These are phyloP conservation scores for Drosophila longiperda DNA, from an alignment of 2,888 invertebrate species.

Conservation along the genomic window DNA sequence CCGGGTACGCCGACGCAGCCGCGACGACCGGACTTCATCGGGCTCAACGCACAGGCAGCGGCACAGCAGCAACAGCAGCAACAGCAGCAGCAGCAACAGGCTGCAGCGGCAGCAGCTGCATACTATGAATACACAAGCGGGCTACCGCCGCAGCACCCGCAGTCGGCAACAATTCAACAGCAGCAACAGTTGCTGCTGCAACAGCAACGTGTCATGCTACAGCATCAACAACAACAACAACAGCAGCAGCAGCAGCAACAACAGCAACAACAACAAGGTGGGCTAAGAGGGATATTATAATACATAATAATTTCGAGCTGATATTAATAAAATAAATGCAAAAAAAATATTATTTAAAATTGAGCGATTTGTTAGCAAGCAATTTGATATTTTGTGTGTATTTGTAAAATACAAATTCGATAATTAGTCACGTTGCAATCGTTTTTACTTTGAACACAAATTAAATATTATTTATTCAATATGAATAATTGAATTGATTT, in stretches of 20 bases:
- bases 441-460: no score
- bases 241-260: conserved; percentile 66
- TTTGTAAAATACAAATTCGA: no score
- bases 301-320: no score
- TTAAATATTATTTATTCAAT: no score
- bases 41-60: conserved; percentile 86
- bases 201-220: conserved; percentile 82
- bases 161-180: conserved; percentile 84
- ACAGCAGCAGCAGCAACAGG: conserved; percentile 75
- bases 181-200: conserved; percentile 83
- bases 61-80: conserved; percentile 79
- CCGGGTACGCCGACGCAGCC: conserved; percentile 96
- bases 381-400: no score
- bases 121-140: conserved; percentile 85
- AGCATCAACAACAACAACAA: conserved; percentile 79
- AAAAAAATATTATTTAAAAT: no score
- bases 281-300: not conserved
- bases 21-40: conserved; percentile 94
- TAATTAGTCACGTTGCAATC: no score
- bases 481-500: no score
- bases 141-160: conserved; percentile 84
- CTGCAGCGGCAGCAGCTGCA: conserved; percentile 82
- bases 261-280: conserved; percentile 71
- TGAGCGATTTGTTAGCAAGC: no score
- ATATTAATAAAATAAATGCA: no score